Evolutionary conservation across 2,113 vertebrate species (phyloP).

Genomic region (Corvus hawaiiensis): DNA sequence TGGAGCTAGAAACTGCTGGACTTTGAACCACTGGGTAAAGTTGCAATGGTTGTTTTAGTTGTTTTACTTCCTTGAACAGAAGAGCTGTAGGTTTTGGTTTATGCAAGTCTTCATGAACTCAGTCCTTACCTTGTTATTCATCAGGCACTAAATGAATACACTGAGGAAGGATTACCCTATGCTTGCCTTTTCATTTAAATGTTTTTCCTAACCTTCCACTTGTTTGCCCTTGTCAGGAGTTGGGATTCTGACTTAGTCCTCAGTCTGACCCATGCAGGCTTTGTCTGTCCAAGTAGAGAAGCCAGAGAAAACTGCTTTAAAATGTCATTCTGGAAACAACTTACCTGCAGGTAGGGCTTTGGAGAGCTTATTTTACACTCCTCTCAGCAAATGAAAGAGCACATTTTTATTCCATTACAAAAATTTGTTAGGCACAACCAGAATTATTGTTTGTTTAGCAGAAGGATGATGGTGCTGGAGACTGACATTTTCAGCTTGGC

Average conservation of each 20-base stretch:
- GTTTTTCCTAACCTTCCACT: not conserved
- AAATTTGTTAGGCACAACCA: not conserved
- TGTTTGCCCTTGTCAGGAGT: not conserved
- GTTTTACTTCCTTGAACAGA: not conserved
- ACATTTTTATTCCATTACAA: not conserved
- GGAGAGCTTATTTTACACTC: not conserved
- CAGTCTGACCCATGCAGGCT: not conserved
- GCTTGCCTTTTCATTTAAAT: not conserved
- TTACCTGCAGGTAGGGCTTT: not conserved
- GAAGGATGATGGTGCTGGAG: not conserved
- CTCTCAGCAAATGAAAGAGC: not conserved
- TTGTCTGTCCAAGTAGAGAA: not conserved
- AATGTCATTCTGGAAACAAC: not conserved
- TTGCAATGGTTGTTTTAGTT: not conserved
- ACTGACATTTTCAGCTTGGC: not conserved
- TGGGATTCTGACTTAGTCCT: not conserved
- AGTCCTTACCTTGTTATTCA: not conserved
- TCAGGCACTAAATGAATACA: not conserved
- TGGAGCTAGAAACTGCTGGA: not conserved
- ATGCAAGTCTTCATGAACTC: not conserved
- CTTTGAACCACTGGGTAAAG: not conserved
- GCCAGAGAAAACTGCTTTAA: not conserved
- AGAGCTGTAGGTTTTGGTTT: not conserved
- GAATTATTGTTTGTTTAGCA: not conserved
- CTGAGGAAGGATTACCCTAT: not conserved